Evolutionary conservation across 2,888 invertebrate species (phyloP).

Genomic region (Emmelina monodactyla): DNA sequence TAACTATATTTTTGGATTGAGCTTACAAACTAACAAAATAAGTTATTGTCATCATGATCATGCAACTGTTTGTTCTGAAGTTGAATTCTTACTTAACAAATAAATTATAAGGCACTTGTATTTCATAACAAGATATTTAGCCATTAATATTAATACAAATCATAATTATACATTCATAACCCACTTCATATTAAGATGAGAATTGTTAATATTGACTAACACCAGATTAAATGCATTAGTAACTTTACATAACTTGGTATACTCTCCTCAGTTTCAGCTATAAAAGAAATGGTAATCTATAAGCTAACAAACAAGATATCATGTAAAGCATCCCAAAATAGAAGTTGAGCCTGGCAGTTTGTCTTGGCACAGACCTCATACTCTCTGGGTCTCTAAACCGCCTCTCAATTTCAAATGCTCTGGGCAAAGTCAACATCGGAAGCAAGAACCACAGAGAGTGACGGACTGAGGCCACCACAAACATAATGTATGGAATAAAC

Average conservation of each 20-base stretch:
- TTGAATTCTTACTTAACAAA: too few species aligned
- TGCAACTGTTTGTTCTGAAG: too few species aligned
- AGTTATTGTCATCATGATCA: slow-evolving; percentile 46
- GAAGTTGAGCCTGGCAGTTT: slow-evolving; percentile 90
- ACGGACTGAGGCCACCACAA: slow-evolving; percentile 84
- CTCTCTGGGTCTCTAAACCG: slow-evolving; percentile 81
- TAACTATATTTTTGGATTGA: slow-evolving; percentile 2
- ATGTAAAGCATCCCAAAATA: slow-evolving; percentile 91
- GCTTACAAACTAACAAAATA: slow-evolving; percentile 17
- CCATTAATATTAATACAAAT: too few species aligned
- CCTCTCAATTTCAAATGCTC: slow-evolving; percentile 90
- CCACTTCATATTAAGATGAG: too few species aligned
- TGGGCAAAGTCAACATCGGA: slow-evolving; percentile 85
- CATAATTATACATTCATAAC: too few species aligned
- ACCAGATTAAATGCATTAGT: too few species aligned
- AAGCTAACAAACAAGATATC: slow-evolving; percentile 78
- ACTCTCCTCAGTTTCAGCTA: too few species aligned
- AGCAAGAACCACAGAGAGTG: slow-evolving; percentile 89
- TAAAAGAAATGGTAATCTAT: slow-evolving; percentile 68
- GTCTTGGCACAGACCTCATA: slow-evolving; percentile 83
- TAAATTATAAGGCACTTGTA: too few species aligned
- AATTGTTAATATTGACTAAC: too few species aligned
- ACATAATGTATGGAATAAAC: slow-evolving; percentile 90
- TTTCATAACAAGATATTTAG: too few species aligned
- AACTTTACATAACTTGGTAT: too few species aligned